Percentiles rank a stretch among this genome's conserved stretches.
These are phyloP conservation scores for Zaprionus taronus DNA, from an alignment of 1,140 invertebrate genomes.

Conservation along the genomic window DNA sequence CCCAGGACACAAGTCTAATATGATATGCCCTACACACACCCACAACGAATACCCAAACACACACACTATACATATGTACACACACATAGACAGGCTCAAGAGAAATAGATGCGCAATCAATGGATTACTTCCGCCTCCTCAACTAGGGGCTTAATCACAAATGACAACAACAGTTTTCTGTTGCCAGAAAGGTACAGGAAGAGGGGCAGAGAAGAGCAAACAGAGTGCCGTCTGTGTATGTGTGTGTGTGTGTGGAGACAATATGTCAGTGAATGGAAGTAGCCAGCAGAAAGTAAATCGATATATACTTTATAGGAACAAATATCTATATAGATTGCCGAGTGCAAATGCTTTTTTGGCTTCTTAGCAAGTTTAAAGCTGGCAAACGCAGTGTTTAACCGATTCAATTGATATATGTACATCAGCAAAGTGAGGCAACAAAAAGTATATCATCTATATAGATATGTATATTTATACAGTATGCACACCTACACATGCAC, in stretches of 20 bases:
- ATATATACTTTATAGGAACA: conserved; percentile 11
- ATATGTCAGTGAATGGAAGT: conserved; percentile 29
- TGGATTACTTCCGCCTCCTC: conserved; percentile 73
- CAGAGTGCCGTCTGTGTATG: background rate
- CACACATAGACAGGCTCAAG: background rate
- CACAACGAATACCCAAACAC: background rate
- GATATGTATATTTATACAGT: conserved; percentile 10
- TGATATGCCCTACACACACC: conserved; percentile 29
- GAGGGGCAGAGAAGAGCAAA: background rate
- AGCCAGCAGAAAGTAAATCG: conserved; percentile 71
- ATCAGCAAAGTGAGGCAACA: conserved; percentile 74
- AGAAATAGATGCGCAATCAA: conserved; percentile 53
- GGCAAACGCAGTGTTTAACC: conserved; percentile 75
- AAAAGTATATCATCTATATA: conserved; percentile 36
- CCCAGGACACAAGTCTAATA: conserved; percentile 34
- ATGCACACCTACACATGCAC: background rate
- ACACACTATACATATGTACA: background rate
- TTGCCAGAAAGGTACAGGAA: background rate
- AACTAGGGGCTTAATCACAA: conserved; percentile 38
- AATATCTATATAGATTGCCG: conserved; percentile 6
- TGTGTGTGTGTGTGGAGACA: conserved; percentile 23
- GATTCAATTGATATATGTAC: conserved; percentile 74
- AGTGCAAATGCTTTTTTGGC: conserved; percentile 16
- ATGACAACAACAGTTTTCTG: conserved; percentile 40
- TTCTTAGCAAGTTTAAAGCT: conserved; percentile 63